Base-by-base conservation (phyloP, 1,140 invertebrate genomes). In the Euwallacea similis region DNA sequence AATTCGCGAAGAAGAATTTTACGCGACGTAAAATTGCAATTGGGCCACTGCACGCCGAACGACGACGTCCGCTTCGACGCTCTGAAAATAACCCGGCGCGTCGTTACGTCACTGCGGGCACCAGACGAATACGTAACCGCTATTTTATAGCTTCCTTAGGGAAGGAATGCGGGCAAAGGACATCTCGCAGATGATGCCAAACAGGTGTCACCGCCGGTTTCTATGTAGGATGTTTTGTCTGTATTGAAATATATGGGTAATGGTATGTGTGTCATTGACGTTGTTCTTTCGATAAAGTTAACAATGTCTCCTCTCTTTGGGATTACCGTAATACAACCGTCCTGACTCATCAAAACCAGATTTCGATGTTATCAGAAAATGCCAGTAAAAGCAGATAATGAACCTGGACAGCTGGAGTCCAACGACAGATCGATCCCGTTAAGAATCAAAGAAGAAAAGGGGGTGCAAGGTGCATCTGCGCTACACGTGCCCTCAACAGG, bases 31-130 rank as follows among this genome's bases (percentile, higher is more conserved):
- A 13, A 50, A 11, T 50, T 10, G 9, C 9, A 50, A 11, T 50
- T 50, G 46, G 46, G 46, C 46, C 46, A 50, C 46, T 50, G 46
- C 46, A 50, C 46, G 42, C 13, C 42, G 42, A 46, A n/a, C 42
- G 54, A 44, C 58, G 66, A 60, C 58, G 66, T 68, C 55, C 58
- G 58, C 16, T 15, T n/a, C 56, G 55, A 61, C 44, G 66, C 72
- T 69, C 74, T 59, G 55, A 74, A 73, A 77, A 77, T 77, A 77
- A 71, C 73, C 67, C 74, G 76, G 66, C 74, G 73, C 76, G 76
- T 63, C 73, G 74, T 77, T 76, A 74, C 74, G 74, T 76, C 74
- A 77, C 69, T 46, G 16, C 55, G 61, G 42, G 42, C 42, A 58
- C 58, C 66, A 74, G 75, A 74, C 74, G 68, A 74, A 72, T 75